Conservation (phyloP, 2,113 vertebrate species). For the Zosterops borbonicus region DNA sequence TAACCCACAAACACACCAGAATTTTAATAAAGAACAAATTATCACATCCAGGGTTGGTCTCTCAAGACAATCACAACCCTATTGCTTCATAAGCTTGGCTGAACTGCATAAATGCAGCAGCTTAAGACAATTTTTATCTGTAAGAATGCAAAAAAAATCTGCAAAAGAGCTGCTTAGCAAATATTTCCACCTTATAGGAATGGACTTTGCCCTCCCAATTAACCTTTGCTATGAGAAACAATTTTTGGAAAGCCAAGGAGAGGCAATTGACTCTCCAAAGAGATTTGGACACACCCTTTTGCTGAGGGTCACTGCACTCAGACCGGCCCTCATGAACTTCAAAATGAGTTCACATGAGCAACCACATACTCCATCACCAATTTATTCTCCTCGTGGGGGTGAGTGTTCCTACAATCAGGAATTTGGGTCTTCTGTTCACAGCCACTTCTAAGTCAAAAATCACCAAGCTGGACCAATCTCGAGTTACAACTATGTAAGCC, state of each 20-base stretch:
- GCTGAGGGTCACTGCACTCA: background rate
- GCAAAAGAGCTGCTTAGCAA: background rate
- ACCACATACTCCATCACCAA: background rate
- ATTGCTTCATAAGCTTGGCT: background rate
- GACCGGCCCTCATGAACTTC: background rate
- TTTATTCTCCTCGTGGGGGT: background rate
- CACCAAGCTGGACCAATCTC: background rate
- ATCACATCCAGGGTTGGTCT: background rate
- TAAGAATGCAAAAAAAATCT: background rate
- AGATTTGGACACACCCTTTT: background rate
- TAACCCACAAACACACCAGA: background rate
- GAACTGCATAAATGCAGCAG: background rate
- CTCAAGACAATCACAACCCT: background rate
- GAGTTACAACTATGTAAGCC: background rate
- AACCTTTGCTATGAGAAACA: background rate
- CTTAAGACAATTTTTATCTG: background rate
- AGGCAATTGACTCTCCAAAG: background rate
- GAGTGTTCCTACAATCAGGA: background rate
- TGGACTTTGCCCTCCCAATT: background rate
- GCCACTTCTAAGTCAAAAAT: conserved; percentile 18
- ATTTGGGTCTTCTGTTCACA: background rate
- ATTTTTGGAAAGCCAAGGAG: background rate
- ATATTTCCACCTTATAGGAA: background rate
- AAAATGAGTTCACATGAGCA: background rate
- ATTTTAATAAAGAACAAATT: background rate